Evolutionary conservation across 1,140 invertebrate genomes (phyloP).

Genomic region (Goniozus legneri): DNA sequence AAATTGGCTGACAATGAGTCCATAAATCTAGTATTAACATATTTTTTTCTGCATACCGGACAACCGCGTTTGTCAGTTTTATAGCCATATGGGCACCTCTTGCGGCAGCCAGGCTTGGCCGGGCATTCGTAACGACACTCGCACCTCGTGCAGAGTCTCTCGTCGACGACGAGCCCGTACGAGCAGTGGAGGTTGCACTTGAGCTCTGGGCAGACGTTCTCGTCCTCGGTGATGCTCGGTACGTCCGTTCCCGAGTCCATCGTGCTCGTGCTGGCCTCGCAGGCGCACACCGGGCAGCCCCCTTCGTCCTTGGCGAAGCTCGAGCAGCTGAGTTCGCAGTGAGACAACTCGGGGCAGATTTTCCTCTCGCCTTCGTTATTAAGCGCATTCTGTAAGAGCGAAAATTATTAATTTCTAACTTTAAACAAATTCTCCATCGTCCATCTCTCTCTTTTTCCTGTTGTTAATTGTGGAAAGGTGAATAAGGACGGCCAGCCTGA

Average conservation of each 20-base stretch:
- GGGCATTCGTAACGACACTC: constrained; percentile 37
- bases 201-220: constrained; percentile 36
- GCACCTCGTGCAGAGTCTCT: constrained; percentile 43
- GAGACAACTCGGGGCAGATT: constrained; percentile 30
- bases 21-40: too few relatives aligned
- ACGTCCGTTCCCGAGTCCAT: too few relatives aligned
- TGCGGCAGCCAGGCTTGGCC: constrained; percentile 32
- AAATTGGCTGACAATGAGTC: too few relatives aligned
- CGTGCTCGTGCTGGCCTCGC: constrained; percentile 20
- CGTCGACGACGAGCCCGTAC: constrained; percentile 37
- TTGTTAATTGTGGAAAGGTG: too few relatives aligned
- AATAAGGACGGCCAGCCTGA: too few relatives aligned
- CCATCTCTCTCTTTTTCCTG: too few relatives aligned
- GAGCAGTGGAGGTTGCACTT: constrained; percentile 43
- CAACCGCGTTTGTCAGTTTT: constrained; percentile 41
- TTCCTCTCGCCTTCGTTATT: constrained; percentile 17
- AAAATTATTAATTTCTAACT: too few relatives aligned
- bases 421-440: too few relatives aligned
- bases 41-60: constrained; percentile 32
- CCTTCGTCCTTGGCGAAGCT: constrained; percentile 31
- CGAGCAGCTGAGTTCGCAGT: constrained; percentile 33
- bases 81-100: constrained; percentile 41
- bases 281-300: constrained; percentile 36
- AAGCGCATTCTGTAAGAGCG: too few relatives aligned
- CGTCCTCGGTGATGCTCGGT: constrained; percentile 4